These are phyloP conservation scores for Ardeotis arabs DNA, from an alignment of 2,113 vertebrate species.

Conservation along the genomic window DNA sequence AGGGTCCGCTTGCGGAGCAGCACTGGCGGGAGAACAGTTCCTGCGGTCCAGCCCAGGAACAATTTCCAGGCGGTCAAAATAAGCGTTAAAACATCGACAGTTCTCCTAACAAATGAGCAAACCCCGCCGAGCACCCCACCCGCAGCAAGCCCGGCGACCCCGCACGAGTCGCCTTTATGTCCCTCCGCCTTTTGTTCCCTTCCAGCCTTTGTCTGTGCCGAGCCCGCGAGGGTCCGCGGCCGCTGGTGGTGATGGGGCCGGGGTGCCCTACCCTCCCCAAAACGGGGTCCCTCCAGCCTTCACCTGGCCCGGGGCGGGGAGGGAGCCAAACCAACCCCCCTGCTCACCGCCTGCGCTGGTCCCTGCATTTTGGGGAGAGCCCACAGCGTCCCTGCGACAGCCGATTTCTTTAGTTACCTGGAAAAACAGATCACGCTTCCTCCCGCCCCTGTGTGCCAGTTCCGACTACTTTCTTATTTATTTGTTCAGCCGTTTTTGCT, in stretches of 20 bases:
- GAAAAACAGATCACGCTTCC: not conserved
- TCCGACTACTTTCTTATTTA: not conserved
- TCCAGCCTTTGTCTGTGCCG: not conserved
- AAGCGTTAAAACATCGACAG: not conserved
- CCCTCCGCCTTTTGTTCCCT: not conserved
- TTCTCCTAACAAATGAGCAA: not conserved
- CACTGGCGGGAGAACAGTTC: not conserved
- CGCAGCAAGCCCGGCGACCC: not conserved
- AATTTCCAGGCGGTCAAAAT: no score
- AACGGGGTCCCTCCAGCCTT: not conserved
- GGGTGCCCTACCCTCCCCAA: not conserved
- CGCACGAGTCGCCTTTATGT: not conserved
- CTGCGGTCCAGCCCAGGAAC: accelerated
- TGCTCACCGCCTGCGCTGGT: no score
- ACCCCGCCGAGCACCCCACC: not conserved
- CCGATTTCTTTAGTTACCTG: not conserved
- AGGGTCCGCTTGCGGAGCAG: not conserved
- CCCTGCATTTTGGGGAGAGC: not conserved
- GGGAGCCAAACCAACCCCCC: not conserved
- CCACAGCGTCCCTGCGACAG: accelerated
- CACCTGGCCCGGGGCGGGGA: not conserved
- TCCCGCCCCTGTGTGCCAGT: not conserved
- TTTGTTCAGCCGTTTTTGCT: not conserved
- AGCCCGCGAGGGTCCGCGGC: not conserved
- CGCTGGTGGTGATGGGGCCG: no score